These are phyloP conservation scores for Amphimallon solstitiale DNA, from an alignment of 2,888 invertebrate genomes.

Conservation along the genomic window DNA sequence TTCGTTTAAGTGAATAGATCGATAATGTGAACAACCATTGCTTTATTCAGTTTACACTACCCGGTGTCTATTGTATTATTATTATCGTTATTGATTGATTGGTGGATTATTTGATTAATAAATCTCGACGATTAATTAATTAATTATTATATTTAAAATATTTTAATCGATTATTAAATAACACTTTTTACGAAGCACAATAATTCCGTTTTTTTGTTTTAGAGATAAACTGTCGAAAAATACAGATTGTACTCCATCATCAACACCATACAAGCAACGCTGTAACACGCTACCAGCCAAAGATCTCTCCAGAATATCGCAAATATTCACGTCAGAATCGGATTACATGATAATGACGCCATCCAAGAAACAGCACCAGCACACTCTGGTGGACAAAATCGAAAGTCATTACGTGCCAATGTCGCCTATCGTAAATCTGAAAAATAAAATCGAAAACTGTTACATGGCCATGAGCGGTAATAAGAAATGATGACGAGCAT, in stretches of 20 bases:
- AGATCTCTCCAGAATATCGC: constrained; percentile 57
- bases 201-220: not conserved
- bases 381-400: constrained; percentile 42
- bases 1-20: too few relatives aligned
- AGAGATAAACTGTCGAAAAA: constrained; percentile 24
- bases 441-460: constrained; percentile 54
- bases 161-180: too few relatives aligned
- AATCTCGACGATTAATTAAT: too few relatives aligned
- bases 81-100: too few relatives aligned
- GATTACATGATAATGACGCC: constrained; percentile 60
- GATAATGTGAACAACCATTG: too few relatives aligned
- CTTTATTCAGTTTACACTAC: too few relatives aligned
- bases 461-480: constrained; percentile 58
- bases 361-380: constrained; percentile 51
- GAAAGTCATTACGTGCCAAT: constrained; percentile 59
- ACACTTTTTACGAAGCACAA: too few relatives aligned
- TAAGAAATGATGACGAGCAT: constrained; percentile 36
- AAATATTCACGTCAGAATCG: constrained; percentile 55
- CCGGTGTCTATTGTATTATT: too few relatives aligned
- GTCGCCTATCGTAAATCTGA: constrained; percentile 54
- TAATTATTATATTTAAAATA: too few relatives aligned
- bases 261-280: constrained; percentile 52
- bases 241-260: constrained; percentile 8
- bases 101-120: too few relatives aligned
- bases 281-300: constrained; percentile 59